A percentile compares a stretch with the other conserved stretches of the same genome.
phyloP scores from a whole-genome alignment of 2,888 invertebrate species.

The Buathra laborator region DNA sequence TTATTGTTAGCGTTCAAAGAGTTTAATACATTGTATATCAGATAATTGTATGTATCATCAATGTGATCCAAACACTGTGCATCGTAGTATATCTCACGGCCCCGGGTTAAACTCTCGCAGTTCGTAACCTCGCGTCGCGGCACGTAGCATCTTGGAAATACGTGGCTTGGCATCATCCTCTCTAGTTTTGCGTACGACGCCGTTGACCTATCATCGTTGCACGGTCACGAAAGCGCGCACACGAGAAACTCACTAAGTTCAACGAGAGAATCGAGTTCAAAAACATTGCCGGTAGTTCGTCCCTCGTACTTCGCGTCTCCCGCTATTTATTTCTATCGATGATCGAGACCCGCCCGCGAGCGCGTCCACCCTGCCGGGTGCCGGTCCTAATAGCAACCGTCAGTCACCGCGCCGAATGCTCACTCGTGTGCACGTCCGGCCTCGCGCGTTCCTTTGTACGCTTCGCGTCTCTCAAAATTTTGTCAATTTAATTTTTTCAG shows the following conservation, averaged over 20 bases:
- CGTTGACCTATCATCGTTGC: conserved; percentile 17
- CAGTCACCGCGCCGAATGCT: conserved; percentile 62
- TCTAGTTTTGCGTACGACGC: conserved; percentile 18
- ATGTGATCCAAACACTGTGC: too few relatives aligned
- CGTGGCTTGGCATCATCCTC: not conserved
- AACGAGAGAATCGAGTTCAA: conserved; percentile 7
- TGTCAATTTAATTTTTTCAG: not conserved
- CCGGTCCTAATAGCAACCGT: conserved; percentile 63
- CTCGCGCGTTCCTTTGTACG: conserved; percentile 17
- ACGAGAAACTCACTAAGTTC: conserved; percentile 2
- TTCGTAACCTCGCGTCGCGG: conserved; percentile 11
- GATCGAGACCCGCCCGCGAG: conserved; percentile 60
- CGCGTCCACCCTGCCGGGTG: conserved; percentile 57
- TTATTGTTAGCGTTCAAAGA: too few relatives aligned
- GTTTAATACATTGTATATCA: too few relatives aligned
- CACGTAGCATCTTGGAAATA: conserved; percentile 6
- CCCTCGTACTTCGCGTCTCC: conserved; percentile 22
- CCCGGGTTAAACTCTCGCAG: not conserved
- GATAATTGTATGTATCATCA: too few relatives aligned
- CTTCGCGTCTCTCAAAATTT: not conserved
- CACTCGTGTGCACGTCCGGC: conserved; percentile 54
- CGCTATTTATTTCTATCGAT: conserved; percentile 68
- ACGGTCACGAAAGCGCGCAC: conserved; percentile 25
- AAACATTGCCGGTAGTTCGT: conserved; percentile 1
- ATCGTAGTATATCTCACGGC: too few relatives aligned